phyloP scores from a whole-genome alignment of 53 echinoderm and acorn worm genomes.

The Mesocentrotus franciscanus region DNA sequence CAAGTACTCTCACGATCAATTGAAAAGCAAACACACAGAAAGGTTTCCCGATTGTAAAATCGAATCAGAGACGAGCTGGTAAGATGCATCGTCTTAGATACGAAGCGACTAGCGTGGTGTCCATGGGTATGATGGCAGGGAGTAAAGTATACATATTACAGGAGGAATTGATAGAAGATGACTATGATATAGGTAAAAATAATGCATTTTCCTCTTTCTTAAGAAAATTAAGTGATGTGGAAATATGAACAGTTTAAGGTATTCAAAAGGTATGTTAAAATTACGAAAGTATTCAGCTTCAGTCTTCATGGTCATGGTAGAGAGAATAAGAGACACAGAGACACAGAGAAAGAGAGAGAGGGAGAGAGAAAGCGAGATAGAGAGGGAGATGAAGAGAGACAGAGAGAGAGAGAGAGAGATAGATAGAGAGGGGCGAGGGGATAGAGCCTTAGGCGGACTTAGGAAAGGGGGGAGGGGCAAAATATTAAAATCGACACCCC shows the following conservation, averaged over 20 bases:
- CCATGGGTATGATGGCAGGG: not conserved
- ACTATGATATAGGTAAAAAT: not conserved
- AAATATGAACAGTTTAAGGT: too few species aligned
- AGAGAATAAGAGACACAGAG: not conserved
- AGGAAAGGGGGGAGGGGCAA: not conserved
- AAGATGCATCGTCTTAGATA: not conserved
- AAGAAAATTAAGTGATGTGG: not conserved
- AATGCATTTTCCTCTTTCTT: not conserved
- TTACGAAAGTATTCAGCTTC: too few species aligned
- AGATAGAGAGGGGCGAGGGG: not conserved
- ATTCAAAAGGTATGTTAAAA: not conserved
- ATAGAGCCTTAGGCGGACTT: not conserved
- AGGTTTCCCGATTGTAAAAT: slow-evolving; percentile 48
- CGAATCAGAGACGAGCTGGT: slow-evolving; percentile 25
- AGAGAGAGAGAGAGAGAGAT: slow-evolving; percentile 14
- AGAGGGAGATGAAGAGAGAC: not conserved
- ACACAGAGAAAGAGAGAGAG: not conserved
- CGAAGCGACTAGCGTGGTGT: not conserved
- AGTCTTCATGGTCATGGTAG: too few species aligned
- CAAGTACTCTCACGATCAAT: slow-evolving; percentile 46
- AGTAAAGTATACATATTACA: too few species aligned
- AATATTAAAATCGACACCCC: not conserved
- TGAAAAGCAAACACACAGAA: slow-evolving; percentile 62
- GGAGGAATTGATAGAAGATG: not conserved
- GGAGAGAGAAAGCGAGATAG: slow-evolving; percentile 32